Evolutionary conservation across 2,113 vertebrate species (phyloP), one percentile per base, ranked within the genome.

Genomic region (Bungarus multicinctus): DNA sequence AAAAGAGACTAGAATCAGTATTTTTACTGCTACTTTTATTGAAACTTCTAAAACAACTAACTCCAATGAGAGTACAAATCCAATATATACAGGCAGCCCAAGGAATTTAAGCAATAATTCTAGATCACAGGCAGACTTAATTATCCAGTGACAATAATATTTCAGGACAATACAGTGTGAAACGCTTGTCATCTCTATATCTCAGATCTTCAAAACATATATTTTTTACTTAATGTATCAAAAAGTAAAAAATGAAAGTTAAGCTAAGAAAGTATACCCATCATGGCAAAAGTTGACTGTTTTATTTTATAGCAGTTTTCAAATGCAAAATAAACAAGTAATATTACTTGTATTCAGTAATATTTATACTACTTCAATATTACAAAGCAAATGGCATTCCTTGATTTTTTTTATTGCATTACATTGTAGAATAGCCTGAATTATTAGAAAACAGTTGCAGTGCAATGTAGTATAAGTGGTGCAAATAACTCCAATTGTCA

Each of bases 141-240:
- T 3, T 81, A 20, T 1, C 69, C 34, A 81, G 16, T 39, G 34
- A 81, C 34, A 39, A 81, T 39, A 74, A 74, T 81, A 81, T 39
- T 39, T 20, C 69, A 81, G 34, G 34, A 81, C 16, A 81, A 18
- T 22, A 39, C 69, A 81, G 20, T 81, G 69, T 81, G 69, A 34
- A 95, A 94, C 95, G 94, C 94, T 97, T 97, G 94, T 96, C 92
- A 94, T 95, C 92, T 88, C 95, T 94, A 93, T 92, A 96, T 92
- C 58, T 94, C 93, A 90, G 92, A 81, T 95, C 94, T 94, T 94
- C 30, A 81, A 20, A 12, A 23, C 57, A 81, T 12, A 81, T 11
- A 12, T 55, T 43, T 85, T 93, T 93, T 92, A 94, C 92, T 60
- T 57, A 88, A 95, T 91, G 92, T 89, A 93, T 89, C 94, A 93